phyloP scores from a whole-genome alignment of 2,888 invertebrate species.

The Branchinecta sandiegonensis region DNA sequence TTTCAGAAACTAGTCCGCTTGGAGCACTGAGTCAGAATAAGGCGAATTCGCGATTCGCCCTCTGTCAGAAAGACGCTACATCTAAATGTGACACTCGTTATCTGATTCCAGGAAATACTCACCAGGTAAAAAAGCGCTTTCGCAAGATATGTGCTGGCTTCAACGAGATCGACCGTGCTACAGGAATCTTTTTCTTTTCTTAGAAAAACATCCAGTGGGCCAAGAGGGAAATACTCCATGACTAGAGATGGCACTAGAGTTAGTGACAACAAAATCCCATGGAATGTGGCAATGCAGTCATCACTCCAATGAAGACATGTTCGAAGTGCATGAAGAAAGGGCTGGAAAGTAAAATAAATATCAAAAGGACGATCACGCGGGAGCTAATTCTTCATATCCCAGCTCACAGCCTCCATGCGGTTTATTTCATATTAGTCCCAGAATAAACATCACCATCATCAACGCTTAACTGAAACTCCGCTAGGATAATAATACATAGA shows the following conservation, averaged over 20 bases:
- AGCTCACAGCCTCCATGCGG: no score
- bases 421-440: no score
- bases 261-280: not conserved
- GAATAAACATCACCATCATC: no score
- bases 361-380: no score
- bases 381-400: no score
- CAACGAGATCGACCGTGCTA: constrained; percentile 52
- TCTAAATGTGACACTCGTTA: no score
- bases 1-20: no score
- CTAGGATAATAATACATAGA: no score
- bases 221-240: constrained; percentile 60
- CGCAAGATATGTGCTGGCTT: constrained; percentile 63
- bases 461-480: no score
- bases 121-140: constrained; percentile 75
- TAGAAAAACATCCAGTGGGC: constrained; percentile 57
- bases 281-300: not conserved
- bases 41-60: no score
- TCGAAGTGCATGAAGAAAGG: constrained; percentile 4
- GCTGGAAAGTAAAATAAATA: not conserved
- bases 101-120: constrained; percentile 28
- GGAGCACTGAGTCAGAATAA: no score
- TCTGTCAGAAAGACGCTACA: no score
- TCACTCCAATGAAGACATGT: not conserved
- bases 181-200: constrained; percentile 29
- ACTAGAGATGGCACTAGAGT: constrained; percentile 40